Evolutionary conservation across 2,113 vertebrate species (phyloP).

Genomic region (Crotalus viridis): DNA sequence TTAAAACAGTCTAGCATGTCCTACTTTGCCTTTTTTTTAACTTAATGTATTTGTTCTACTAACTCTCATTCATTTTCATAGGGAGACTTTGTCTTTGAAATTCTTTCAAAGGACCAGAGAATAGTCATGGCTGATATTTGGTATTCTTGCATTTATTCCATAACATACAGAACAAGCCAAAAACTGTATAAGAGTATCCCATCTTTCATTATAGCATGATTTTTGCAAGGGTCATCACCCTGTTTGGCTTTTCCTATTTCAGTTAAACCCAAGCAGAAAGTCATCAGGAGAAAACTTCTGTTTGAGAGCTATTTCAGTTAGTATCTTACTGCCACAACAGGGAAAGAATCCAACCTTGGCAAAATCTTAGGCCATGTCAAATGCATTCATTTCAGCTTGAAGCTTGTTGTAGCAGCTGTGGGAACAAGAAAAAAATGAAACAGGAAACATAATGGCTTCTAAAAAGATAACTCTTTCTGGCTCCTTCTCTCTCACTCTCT

Average conservation of each 20-base stretch:
- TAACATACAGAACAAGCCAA: background rate
- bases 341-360: background rate
- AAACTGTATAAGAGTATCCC: background rate
- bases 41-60: background rate
- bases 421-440: background rate
- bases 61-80: background rate
- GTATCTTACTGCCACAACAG: background rate
- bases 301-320: background rate
- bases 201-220: background rate
- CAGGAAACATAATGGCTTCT: background rate
- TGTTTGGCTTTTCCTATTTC: background rate
- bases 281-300: background rate
- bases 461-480: background rate
- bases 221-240: background rate
- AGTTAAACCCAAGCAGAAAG: background rate
- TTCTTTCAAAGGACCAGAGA: background rate
- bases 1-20: background rate
- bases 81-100: background rate
- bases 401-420: background rate
- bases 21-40: background rate
- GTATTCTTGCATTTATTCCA: background rate
- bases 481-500: background rate
- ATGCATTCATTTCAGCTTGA: background rate
- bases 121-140: background rate
- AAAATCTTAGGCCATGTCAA: background rate